These are phyloP conservation scores for Drosophila burlai DNA, from an alignment of 1,140 invertebrate species.

Conservation along the genomic window DNA sequence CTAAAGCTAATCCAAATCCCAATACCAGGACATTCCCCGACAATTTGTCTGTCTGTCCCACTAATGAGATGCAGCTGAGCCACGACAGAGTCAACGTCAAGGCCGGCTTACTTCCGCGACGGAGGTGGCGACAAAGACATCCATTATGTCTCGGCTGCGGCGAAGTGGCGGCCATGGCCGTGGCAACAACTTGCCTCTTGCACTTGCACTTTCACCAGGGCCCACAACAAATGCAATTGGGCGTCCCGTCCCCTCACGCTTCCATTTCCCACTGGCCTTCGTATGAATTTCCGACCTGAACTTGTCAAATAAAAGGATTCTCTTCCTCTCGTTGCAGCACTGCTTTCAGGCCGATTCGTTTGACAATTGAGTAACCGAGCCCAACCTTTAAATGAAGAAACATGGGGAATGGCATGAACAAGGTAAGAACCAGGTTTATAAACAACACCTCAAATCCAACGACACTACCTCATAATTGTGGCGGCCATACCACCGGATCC, in stretches of 20 bases:
- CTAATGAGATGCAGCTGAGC: constrained; percentile 73
- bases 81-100: constrained; percentile 59
- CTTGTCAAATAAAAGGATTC: constrained; percentile 59
- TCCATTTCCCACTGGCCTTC: constrained; percentile 48
- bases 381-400: constrained; percentile 83
- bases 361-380: constrained; percentile 56
- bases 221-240: constrained; percentile 41
- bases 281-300: constrained; percentile 52
- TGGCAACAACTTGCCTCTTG: constrained; percentile 60
- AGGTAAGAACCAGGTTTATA: constrained; percentile 86
- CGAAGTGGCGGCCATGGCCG: constrained; percentile 32
- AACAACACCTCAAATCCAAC: not conserved
- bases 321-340: constrained; percentile 58
- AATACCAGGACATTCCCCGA: constrained; percentile 36
- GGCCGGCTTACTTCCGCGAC: constrained; percentile 79
- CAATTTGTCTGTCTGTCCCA: constrained; percentile 31
- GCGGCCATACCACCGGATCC: too few relatives aligned
- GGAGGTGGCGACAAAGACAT: constrained; percentile 55
- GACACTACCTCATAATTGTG: not conserved
- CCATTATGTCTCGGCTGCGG: constrained; percentile 56
- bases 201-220: constrained; percentile 61
- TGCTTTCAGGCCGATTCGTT: constrained; percentile 58
- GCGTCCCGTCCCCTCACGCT: constrained; percentile 4
- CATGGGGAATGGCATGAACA: constrained; percentile 93
- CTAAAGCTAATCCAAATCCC: constrained; percentile 40